These are phyloP conservation scores for Galago senegalensis DNA, from an alignment of 2,797 vertebrate species.

Conservation along the genomic window DNA sequence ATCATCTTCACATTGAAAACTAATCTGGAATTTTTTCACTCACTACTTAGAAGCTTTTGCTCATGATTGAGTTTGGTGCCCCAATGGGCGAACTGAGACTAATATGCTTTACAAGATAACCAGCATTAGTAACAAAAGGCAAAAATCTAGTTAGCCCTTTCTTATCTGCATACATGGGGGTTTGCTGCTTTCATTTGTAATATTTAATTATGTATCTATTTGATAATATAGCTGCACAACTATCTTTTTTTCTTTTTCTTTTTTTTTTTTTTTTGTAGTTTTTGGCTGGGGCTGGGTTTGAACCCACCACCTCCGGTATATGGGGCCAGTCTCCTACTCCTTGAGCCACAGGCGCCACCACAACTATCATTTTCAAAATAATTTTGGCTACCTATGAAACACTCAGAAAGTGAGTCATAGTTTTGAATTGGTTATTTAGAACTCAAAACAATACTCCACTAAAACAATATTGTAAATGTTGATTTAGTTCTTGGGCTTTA, in stretches of 20 bases:
- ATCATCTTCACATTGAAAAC: neutral
- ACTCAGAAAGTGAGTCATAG: slow-evolving; percentile 1
- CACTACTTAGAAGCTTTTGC: slow-evolving; percentile 11
- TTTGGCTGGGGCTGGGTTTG: no score
- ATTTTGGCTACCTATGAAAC: neutral
- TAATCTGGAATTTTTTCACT: slow-evolving; percentile 6
- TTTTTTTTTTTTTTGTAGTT: no score
- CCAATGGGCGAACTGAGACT: neutral
- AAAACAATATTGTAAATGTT: slow-evolving; percentile 51
- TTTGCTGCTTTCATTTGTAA: slow-evolving; percentile 18
- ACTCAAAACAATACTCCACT: slow-evolving; percentile 32
- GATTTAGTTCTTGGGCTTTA: neutral
- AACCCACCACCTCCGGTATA: no score
- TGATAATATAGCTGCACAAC: neutral
- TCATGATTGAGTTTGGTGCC: neutral
- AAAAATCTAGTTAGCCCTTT: slow-evolving; percentile 51
- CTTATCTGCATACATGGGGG: neutral
- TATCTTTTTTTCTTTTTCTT: no score
- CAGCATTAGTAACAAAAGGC: slow-evolving; percentile 17
- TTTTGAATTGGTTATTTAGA: slow-evolving; percentile 48
- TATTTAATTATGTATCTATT: neutral
- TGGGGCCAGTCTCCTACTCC: no score
- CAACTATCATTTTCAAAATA: neutral
- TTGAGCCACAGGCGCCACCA: no score
- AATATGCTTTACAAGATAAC: neutral